Base-by-base conservation (phyloP, 2,888 invertebrate species). In the Apamea crenata region DNA sequence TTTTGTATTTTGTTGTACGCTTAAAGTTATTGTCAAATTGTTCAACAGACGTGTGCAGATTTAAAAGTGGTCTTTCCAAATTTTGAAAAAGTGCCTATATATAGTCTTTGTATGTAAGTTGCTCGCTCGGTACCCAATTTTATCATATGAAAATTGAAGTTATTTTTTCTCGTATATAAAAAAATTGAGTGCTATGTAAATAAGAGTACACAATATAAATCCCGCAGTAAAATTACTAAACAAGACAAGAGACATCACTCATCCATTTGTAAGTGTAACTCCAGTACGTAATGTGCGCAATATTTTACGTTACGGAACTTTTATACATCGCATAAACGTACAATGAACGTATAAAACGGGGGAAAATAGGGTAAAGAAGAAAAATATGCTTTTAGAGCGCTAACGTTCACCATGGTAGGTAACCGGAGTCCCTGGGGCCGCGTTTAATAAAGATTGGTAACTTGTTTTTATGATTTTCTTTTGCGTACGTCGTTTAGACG, bases 401-500 rank as follows among this genome's bases (percentile, higher is more conserved):
- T 86, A 85, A 87, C 84, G 72, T 78, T 78, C 78, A 72, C 61
- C 73, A 83, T 79, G 78, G 82, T 69, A 77, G 81, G 79, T 83
- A 79, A 29, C 77, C 18, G 71, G 76, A 44, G 79, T 78, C 90
- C 80, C 89, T 50, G 40, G 85, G 88, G 90, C 84, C 84, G 87
- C 87, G 89, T 91, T 91, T 92, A 92, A 92, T 92, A 92, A 91
- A 92, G 90, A 91, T 92, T 87, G 89, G 91, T 91, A 90, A 91
- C 93, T 92, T 92, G 91, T 90, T 93, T 93, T 93, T 92, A 93
- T 89, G 90, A 91, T 92, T 91, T 89, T 78, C 74, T 82, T 78
- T 85, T 86, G 77, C 82, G 75, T 74, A 82, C 72, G 83, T 86
- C 83, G 78, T 85, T 84, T 87, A 82, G 78, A 77, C 25, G 40